Evolutionary conservation across 2,113 vertebrate species (phyloP).

Genomic region (Orcinus orca): DNA sequence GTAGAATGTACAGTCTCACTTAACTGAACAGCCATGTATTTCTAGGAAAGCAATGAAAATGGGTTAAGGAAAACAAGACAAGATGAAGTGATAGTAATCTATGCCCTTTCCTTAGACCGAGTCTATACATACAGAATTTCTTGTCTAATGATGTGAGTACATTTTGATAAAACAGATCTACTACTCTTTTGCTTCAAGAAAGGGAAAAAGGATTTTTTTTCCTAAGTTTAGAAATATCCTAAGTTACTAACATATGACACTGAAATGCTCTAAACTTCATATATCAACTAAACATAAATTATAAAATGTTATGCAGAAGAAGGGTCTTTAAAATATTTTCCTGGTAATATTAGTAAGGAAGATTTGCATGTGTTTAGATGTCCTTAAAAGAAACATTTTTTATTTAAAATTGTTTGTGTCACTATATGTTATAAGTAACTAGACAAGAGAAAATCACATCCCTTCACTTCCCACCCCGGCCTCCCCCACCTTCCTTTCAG

Average conservation of each 20-base stretch:
- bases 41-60: background rate
- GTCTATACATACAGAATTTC: background rate
- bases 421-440: background rate
- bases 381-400: background rate
- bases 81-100: background rate
- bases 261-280: background rate
- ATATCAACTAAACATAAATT: background rate
- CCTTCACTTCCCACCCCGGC: background rate
- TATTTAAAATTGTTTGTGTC: background rate
- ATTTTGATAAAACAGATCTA: background rate
- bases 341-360: background rate
- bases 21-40: background rate
- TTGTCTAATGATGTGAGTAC: background rate
- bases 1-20: background rate
- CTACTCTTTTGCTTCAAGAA: background rate
- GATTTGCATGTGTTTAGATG: background rate
- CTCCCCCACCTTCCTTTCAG: background rate
- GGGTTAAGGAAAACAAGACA: background rate
- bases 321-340: background rate
- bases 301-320: background rate
- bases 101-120: background rate
- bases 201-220: background rate
- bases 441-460: background rate
- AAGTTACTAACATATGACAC: background rate
- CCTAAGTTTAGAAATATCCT: background rate